These are phyloP conservation scores for Sturnira hondurensis DNA, from an alignment of 2,113 vertebrate genomes.

Conservation along the genomic window DNA sequence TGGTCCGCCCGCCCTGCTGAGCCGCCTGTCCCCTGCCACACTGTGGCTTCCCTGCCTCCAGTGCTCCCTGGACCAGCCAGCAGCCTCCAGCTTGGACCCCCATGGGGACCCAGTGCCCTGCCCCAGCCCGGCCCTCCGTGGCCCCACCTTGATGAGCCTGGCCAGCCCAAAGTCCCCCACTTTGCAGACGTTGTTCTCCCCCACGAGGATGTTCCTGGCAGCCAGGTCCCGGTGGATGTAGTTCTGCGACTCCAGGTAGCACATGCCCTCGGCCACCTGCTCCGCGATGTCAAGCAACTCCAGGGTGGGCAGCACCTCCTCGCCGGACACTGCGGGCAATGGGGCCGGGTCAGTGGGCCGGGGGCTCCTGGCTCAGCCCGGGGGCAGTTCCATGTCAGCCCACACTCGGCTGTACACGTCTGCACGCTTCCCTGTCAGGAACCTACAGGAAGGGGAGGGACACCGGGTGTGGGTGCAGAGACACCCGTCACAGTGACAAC, in stretches of 20 bases:
- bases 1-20: not conserved
- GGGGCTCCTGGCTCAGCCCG: not conserved
- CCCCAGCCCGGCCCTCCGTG: rapidly evolving
- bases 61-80: no score
- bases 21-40: not conserved
- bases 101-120: rapidly evolving
- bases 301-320: slow-evolving; percentile 45
- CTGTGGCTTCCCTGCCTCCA: not conserved
- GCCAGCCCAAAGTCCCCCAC: slow-evolving; percentile 91
- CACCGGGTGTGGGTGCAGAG: rapidly evolving
- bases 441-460: no score
- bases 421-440: rapidly evolving
- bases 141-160: slow-evolving; percentile 84
- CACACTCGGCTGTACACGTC: not conserved
- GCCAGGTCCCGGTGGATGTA: slow-evolving; percentile 89
- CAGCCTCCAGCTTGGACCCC: no score
- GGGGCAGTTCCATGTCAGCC: rapidly evolving
- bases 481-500: no score
- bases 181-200: slow-evolving; percentile 86
- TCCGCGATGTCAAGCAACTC: slow-evolving; percentile 81
- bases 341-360: not conserved
- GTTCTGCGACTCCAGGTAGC: slow-evolving; percentile 85
- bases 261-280: slow-evolving; percentile 89
- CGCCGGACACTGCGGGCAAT: slow-evolving; percentile 75
- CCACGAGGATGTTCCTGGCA: slow-evolving; percentile 88